Conservation (phyloP, 2,888 invertebrate genomes). For the Lysandra bellargus region DNA sequence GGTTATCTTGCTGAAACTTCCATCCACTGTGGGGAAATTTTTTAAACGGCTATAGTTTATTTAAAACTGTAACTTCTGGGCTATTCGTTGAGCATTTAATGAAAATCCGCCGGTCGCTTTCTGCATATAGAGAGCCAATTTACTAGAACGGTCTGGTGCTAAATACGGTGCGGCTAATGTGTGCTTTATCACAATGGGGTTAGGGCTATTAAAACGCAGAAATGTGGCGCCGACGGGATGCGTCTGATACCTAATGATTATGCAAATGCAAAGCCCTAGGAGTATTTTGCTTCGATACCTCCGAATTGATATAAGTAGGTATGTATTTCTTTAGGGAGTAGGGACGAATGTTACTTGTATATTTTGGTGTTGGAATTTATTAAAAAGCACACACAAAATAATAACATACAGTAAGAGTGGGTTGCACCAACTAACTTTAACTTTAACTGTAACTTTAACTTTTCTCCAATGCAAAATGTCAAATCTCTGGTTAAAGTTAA, state of each 20-base stretch:
- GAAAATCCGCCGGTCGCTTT: constrained; percentile 69
- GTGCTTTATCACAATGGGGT: constrained; percentile 44
- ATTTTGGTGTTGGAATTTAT: no score
- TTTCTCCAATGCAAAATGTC: no score
- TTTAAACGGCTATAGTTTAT: constrained; percentile 25
- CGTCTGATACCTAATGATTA: constrained; percentile 56
- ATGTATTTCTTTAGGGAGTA: constrained; percentile 27
- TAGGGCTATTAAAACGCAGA: constrained; percentile 40
- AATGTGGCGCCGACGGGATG: constrained; percentile 38
- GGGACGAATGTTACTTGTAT: no score
- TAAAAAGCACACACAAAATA: no score
- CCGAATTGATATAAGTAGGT: constrained; percentile 44
- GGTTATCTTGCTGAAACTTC: neutral
- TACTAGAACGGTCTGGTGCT: constrained; percentile 66
- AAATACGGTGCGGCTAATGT: constrained; percentile 56
- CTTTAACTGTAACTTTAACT: no score
- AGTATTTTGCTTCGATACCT: constrained; percentile 57
- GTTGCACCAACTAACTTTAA: no score
- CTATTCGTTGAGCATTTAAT: constrained; percentile 60
- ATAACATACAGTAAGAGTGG: no score
- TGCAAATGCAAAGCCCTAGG: constrained; percentile 57
- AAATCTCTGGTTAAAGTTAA: no score
- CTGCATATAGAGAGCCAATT: constrained; percentile 74
- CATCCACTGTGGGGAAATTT: neutral
- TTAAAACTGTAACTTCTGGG: constrained; percentile 39